These are phyloP conservation scores for Tricholaema leucomelas DNA, from an alignment of 2,113 vertebrate genomes.

Conservation along the genomic window DNA sequence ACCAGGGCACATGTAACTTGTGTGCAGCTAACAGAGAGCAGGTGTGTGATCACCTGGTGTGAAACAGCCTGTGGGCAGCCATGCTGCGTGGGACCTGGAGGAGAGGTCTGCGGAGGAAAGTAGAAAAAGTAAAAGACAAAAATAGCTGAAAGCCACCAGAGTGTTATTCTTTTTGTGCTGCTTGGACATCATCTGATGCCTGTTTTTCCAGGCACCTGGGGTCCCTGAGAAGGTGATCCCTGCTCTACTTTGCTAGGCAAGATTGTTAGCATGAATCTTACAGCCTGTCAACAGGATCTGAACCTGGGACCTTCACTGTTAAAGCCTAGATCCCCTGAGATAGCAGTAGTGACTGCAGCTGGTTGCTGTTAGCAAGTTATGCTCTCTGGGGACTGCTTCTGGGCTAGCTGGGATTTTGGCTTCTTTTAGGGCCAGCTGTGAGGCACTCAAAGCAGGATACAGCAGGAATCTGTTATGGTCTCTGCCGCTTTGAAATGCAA, in stretches of 20 bases:
- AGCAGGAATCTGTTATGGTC: not conserved
- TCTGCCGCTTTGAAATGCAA: fast-evolving
- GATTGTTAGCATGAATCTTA: conserved; percentile 33
- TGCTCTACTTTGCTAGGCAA: not conserved
- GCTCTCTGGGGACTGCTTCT: not conserved
- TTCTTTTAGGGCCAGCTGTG: not conserved
- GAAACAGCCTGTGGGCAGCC: not conserved
- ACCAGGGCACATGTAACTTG: not conserved
- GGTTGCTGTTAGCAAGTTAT: conserved; percentile 28
- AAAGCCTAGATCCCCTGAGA: not conserved
- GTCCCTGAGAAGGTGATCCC: not conserved
- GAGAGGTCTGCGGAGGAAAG: not conserved
- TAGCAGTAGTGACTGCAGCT: conserved; percentile 11
- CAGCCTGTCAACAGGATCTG: conserved; percentile 8
- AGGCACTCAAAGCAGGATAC: not conserved
- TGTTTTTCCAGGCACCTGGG: not conserved
- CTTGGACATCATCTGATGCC: not conserved
- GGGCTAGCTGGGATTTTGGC: conserved; percentile 1
- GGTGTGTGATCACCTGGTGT: not conserved
- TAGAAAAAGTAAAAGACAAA: not conserved
- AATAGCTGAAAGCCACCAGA: not conserved
- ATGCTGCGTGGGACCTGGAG: not conserved
- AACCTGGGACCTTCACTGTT: not conserved
- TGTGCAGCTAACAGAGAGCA: not conserved
- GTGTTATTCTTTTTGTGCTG: not conserved